Conservation (phyloP, 2,888 invertebrate species). For the Teinopalpus imperialis region DNA sequence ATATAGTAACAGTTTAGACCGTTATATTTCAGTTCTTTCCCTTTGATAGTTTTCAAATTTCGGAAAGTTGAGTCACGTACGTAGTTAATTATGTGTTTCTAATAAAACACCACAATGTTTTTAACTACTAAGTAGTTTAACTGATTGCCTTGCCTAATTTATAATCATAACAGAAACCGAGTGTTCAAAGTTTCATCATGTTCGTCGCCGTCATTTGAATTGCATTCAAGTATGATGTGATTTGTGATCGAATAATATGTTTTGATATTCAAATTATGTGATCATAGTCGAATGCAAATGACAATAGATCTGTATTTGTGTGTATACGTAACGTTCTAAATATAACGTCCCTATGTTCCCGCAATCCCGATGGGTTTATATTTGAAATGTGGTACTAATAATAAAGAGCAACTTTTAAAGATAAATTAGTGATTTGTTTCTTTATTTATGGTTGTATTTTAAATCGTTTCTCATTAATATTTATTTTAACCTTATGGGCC, state of each 20-base stretch:
- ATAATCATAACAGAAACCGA: slow-evolving; percentile 35
- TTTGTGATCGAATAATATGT: slow-evolving; percentile 47
- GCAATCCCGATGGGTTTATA: too few species aligned
- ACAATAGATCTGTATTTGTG: slow-evolving; percentile 28
- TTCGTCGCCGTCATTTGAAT: slow-evolving; percentile 45
- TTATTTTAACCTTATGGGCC: too few species aligned
- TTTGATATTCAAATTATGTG: slow-evolving; percentile 63
- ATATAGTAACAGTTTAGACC: too few species aligned
- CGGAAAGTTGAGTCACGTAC: too few species aligned
- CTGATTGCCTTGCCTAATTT: slow-evolving; percentile 22
- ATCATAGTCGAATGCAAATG: slow-evolving; percentile 50
- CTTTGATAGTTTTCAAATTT: too few species aligned
- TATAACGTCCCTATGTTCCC: background rate
- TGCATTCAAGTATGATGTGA: slow-evolving; percentile 47
- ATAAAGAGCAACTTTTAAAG: too few species aligned
- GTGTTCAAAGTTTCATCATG: slow-evolving; percentile 34
- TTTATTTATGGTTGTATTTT: too few species aligned
- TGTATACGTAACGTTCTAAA: slow-evolving; percentile 32
- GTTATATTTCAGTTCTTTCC: too few species aligned
- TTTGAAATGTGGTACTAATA: too few species aligned
- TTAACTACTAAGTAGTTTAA: slow-evolving; percentile 1
- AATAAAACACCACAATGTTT: slow-evolving; percentile 8
- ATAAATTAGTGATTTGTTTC: too few species aligned
- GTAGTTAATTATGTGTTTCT: too few species aligned
- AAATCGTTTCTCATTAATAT: too few species aligned